phyloP scores from a whole-genome alignment of 2,113 vertebrate genomes.

The Ursus arctos region DNA sequence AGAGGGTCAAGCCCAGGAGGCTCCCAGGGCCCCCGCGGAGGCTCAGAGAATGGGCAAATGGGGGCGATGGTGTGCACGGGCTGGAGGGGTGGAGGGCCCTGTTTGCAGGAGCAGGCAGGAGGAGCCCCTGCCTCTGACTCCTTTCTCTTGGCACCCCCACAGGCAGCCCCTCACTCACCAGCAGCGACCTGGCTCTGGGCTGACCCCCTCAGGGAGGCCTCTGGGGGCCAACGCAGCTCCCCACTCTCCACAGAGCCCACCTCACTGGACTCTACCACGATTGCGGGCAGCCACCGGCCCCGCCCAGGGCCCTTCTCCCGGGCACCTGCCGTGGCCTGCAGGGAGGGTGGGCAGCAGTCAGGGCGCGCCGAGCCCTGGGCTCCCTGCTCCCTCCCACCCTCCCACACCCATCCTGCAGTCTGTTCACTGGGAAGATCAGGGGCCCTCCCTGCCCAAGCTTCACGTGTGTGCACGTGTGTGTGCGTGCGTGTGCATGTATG shows the following conservation, averaged over 20 bases:
- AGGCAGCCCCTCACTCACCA: constrained; percentile 37
- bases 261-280: constrained; percentile 76
- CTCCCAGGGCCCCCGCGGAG: not conserved
- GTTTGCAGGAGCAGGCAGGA: rapidly evolving
- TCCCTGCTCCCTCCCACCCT: not conserved
- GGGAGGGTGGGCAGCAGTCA: not conserved
- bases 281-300: constrained; percentile 75
- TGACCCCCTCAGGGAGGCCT: not conserved
- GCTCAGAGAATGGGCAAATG: rapidly evolving
- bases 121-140: too few relatives aligned
- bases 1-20: not conserved
- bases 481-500: too few relatives aligned
- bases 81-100: not conserved
- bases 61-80: not conserved
- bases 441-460: not conserved
- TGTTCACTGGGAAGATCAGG: not conserved
- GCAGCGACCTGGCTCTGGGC: not conserved
- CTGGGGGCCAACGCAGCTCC: constrained; percentile 81
- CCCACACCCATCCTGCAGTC: not conserved
- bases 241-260: constrained; percentile 70
- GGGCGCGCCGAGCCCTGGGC: not conserved
- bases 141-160: not conserved
- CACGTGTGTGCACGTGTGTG: too few relatives aligned
- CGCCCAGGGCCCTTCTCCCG: constrained; percentile 41
- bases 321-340: not conserved